Conservation (phyloP, 2,113 vertebrate genomes). For the Erythrocercus mccallii region DNA sequence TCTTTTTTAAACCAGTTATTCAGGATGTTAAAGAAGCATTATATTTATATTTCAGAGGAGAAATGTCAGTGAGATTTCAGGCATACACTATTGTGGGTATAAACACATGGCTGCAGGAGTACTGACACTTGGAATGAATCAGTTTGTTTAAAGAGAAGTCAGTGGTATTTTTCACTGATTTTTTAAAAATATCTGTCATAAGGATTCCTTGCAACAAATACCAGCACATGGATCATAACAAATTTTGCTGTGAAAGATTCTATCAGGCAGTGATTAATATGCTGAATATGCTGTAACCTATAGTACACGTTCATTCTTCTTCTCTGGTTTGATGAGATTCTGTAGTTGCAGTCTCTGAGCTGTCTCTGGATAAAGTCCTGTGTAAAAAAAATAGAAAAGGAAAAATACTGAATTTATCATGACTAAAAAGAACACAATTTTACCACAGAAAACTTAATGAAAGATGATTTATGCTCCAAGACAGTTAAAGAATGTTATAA, state of each 20-base stretch:
- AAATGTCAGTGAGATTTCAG: background rate
- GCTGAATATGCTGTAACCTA: background rate
- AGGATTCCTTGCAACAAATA: background rate
- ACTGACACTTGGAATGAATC: background rate
- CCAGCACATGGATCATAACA: background rate
- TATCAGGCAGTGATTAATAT: background rate
- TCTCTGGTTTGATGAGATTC: background rate
- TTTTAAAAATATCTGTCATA: background rate
- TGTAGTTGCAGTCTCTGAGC: background rate
- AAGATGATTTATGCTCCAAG: background rate
- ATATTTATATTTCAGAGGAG: background rate
- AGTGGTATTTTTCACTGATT: background rate
- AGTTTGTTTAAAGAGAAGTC: background rate
- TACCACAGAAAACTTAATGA: background rate
- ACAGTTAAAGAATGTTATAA: background rate
- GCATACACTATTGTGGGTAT: background rate
- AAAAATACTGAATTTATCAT: background rate
- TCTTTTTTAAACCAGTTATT: background rate
- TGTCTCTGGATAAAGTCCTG: background rate
- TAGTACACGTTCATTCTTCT: background rate
- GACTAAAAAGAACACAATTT: background rate
- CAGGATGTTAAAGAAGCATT: background rate
- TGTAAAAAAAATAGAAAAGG: background rate
- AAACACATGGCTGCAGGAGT: background rate
- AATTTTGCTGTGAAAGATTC: background rate